These are phyloP conservation scores for Drosophila sucinea DNA, from an alignment of 1,140 invertebrate genomes.

Conservation along the genomic window DNA sequence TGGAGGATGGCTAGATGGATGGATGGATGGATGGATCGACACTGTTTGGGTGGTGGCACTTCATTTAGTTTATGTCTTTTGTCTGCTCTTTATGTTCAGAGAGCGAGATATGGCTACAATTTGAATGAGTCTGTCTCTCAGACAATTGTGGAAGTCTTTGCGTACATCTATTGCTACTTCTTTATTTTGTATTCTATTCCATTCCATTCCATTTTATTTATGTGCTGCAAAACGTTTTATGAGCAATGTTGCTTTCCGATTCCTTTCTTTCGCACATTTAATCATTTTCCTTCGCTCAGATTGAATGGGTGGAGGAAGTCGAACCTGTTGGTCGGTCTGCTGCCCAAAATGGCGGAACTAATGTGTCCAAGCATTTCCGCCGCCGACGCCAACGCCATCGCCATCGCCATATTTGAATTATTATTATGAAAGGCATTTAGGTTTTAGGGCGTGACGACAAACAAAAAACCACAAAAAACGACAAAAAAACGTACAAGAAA, in stretches of 20 bases:
- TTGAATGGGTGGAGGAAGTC: not conserved
- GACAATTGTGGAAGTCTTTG: not conserved
- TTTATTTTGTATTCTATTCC: conserved; percentile 47
- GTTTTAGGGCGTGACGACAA: conserved; percentile 32
- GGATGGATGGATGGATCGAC: conserved; percentile 7
- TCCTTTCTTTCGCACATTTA: conserved; percentile 46
- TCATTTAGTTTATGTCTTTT: conserved; percentile 79
- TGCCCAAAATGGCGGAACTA: conserved; percentile 75
- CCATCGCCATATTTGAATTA: conserved; percentile 69
- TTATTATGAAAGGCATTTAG: conserved; percentile 61
- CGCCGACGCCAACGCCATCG: conserved; percentile 28
- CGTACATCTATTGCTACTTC: conserved; percentile 26
- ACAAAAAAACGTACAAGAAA: conserved; percentile 24
- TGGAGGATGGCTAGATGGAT: no score
- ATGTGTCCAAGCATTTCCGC: conserved; percentile 53
- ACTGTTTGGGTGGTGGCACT: conserved; percentile 65
- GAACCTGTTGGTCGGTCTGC: conserved; percentile 63
- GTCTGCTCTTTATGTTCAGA: conserved; percentile 60
- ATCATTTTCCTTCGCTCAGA: conserved; percentile 10
- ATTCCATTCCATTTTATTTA: conserved; percentile 66
- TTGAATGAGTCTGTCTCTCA: conserved; percentile 58
- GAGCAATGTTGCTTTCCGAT: conserved; percentile 52
- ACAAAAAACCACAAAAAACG: not conserved
- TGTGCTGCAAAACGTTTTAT: conserved; percentile 74
- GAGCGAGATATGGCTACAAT: conserved; percentile 47